Percentiles rank a stretch among this genome's conserved stretches.
phyloP scores from a whole-genome alignment of 2,888 invertebrate species.

The Meteorus cinctellus region DNA sequence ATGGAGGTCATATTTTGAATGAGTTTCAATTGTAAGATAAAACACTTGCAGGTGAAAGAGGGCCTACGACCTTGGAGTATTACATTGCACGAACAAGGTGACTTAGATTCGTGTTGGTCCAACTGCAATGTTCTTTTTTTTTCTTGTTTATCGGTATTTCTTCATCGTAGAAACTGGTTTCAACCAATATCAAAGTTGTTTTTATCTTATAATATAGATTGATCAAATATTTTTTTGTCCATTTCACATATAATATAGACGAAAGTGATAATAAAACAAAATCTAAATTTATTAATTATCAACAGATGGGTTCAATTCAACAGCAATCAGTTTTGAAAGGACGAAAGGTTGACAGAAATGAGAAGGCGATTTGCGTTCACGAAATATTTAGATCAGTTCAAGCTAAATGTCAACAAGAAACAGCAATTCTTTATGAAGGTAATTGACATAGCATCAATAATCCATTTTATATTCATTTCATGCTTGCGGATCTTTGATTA shows the following conservation, averaged over 20 bases:
- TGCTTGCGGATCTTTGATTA: no score
- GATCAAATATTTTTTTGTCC: not conserved
- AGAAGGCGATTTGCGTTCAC: slow-evolving; percentile 74
- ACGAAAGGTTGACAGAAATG: slow-evolving; percentile 50
- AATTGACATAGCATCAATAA: slow-evolving; percentile 51
- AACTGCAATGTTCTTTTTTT: not conserved
- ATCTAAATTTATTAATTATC: not conserved
- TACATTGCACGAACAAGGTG: not conserved
- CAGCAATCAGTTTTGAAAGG: slow-evolving; percentile 81
- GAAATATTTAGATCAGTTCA: slow-evolving; percentile 77
- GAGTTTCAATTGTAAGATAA: not conserved
- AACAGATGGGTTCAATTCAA: slow-evolving; percentile 83
- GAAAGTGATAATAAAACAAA: not conserved
- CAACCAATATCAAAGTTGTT: not conserved
- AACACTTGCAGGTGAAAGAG: not conserved
- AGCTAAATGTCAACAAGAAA: slow-evolving; percentile 74
- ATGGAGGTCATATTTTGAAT: slow-evolving; percentile 7
- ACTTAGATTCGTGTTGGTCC: not conserved
- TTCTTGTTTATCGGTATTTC: not conserved
- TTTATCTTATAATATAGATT: not conserved
- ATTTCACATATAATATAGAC: not conserved
- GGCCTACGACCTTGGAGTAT: not conserved
- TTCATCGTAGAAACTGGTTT: not conserved
- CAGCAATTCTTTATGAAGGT: slow-evolving; percentile 80
- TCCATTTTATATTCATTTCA: no score